These are phyloP conservation scores for Muscicapa comitata DNA, from an alignment of 2,797 vertebrate genomes.

Conservation along the genomic window DNA sequence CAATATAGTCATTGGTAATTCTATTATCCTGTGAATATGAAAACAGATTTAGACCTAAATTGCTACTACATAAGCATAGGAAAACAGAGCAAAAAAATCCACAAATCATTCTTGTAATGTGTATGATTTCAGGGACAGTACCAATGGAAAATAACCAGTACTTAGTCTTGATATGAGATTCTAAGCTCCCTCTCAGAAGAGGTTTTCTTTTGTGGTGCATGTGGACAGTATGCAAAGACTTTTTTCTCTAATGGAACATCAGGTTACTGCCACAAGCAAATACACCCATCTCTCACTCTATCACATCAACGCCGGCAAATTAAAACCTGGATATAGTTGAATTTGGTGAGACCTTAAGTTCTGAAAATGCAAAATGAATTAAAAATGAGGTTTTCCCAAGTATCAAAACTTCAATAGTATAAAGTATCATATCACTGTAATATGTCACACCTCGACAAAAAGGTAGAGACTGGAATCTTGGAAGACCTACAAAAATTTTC, in stretches of 20 bases:
- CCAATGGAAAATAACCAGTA: not conserved
- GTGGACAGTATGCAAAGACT: not conserved
- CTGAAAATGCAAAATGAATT: not conserved
- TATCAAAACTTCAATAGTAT: not conserved
- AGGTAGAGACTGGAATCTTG: not conserved
- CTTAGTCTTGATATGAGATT: not conserved
- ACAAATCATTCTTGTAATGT: not conserved
- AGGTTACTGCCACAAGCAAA: not conserved
- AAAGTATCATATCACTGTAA: not conserved
- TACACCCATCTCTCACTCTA: not conserved
- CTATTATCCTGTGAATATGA: conserved; percentile 16
- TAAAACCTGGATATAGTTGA: not conserved
- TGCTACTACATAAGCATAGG: not conserved
- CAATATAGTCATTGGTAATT: not conserved
- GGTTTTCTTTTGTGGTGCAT: not conserved
- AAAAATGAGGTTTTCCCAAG: not conserved
- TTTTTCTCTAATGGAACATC: not conserved
- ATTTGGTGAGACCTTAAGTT: not conserved
- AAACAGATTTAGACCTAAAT: not conserved
- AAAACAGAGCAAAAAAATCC: not conserved
- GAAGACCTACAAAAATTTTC: not conserved
- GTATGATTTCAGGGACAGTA: not conserved
- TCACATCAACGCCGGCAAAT: not conserved
- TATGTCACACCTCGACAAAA: not conserved
- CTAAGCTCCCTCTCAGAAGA: not conserved